These are phyloP conservation scores for Leptocoma aspasia DNA, from an alignment of 2,113 vertebrate genomes.

Conservation along the genomic window DNA sequence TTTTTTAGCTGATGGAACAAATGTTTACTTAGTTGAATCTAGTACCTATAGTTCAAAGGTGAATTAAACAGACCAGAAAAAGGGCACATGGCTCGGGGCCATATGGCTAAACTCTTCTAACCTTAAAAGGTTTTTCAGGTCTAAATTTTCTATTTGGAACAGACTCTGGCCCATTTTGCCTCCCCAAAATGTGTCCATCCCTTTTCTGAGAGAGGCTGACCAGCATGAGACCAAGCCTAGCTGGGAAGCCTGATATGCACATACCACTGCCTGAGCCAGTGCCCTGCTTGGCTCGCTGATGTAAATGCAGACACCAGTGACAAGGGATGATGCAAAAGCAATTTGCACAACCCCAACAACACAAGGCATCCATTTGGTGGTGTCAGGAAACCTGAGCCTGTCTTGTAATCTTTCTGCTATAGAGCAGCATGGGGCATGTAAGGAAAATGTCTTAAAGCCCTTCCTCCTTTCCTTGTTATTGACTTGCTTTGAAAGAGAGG, in stretches of 20 bases:
- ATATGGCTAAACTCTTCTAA: not conserved
- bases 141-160: not conserved
- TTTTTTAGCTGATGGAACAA: not conserved
- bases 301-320: not conserved
- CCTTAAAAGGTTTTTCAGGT: not conserved
- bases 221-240: not conserved
- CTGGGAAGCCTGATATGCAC: not conserved
- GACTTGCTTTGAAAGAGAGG: not conserved
- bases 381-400: not conserved
- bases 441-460: not conserved
- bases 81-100: not conserved
- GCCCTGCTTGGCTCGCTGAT: not conserved
- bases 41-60: not conserved
- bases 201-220: not conserved
- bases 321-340: not conserved
- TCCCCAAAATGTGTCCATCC: not conserved
- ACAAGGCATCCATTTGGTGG: accelerated
- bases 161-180: no score
- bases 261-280: not conserved
- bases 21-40: not conserved
- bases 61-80: not conserved
- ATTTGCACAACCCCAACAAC: not conserved
- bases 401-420: not conserved
- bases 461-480: not conserved
- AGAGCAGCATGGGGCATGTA: not conserved